Base-by-base conservation (phyloP, 2,888 invertebrate genomes). In the Diaprepes abbreviatus region DNA sequence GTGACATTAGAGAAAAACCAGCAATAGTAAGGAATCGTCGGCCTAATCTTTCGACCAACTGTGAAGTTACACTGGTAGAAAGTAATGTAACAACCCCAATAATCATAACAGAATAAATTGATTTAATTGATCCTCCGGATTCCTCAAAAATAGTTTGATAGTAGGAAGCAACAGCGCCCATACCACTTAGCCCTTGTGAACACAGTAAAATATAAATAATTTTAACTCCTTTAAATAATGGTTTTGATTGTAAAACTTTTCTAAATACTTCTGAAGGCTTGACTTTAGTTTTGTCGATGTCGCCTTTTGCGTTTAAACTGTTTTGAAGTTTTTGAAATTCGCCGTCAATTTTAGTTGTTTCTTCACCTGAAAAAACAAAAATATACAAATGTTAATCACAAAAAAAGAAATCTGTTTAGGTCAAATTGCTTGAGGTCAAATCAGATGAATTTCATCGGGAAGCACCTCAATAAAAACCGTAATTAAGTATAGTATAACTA, bases 131-230 rank as follows among this genome's bases (percentile, higher is more conserved):
- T n/a, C n/a, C n/a, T n/a, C n/a, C n/a, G n/a, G n/a, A n/a, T n/a
- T n/a, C n/a, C n/a, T n/a, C 80, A 79, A 93, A 93, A 77, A 93
- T 93, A 17, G 85, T 85, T 71, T 91, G 89, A 81, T 92, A 89
- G 83, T 93, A 93, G 81, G 92, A 91, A 1, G 93, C 86, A 1
- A 94, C 90, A 0, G 92, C 91, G 81, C 92, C 92, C 79, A 93
- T 91, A 0, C 93, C 93, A 0, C 84, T 77, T 6, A 79, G 70
- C 43, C 78, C 82, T 80, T 86, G 79, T 55, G 78, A 79, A 10
- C 78, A 72, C 69, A 77, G 74, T 54, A 79, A 72, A 7, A 68
- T 81, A 75, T 73, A 16, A 1, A 21, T 3, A 9, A 45, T 14
- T n/a, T 45, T 45, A 4, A 45, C 2, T n/a, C 45, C 45, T n/a